Evolutionary conservation across 2,113 vertebrate genomes (phyloP).

Genomic region (Aphelocoma coerulescens): DNA sequence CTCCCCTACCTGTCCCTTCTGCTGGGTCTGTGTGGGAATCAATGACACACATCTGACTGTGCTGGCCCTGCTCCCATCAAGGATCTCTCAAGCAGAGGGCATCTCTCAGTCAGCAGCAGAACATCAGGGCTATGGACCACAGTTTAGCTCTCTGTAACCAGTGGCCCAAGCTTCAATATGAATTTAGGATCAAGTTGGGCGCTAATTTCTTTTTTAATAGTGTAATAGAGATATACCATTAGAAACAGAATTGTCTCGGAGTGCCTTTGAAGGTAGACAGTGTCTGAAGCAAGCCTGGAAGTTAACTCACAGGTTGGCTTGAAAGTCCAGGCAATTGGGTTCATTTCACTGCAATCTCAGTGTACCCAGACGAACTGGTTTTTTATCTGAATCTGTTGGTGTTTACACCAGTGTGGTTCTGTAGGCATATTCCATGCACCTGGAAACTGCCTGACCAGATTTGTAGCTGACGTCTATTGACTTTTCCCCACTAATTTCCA

Average conservation of each 20-base stretch:
- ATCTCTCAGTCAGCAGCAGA: neutral
- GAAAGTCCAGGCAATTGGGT: neutral
- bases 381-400: neutral
- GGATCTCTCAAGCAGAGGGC: neutral
- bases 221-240: neutral
- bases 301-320: neutral
- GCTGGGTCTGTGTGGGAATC: neutral
- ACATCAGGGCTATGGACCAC: neutral
- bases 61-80: neutral
- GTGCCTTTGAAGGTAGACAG: neutral
- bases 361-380: neutral
- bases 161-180: neutral
- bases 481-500: neutral
- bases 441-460: neutral
- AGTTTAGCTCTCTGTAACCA: neutral
- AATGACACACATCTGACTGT: neutral
- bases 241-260: neutral
- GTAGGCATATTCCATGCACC: neutral
- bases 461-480: neutral
- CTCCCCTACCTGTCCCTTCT: neutral
- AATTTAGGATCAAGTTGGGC: neutral
- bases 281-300: neutral
- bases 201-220: neutral
- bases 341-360: neutral
- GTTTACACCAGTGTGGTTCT: neutral